Percentiles rank a stretch among this genome's conserved stretches.
Conservation (phyloP, 2,888 invertebrate genomes). For the Caenorhabditis sp. region DNA sequence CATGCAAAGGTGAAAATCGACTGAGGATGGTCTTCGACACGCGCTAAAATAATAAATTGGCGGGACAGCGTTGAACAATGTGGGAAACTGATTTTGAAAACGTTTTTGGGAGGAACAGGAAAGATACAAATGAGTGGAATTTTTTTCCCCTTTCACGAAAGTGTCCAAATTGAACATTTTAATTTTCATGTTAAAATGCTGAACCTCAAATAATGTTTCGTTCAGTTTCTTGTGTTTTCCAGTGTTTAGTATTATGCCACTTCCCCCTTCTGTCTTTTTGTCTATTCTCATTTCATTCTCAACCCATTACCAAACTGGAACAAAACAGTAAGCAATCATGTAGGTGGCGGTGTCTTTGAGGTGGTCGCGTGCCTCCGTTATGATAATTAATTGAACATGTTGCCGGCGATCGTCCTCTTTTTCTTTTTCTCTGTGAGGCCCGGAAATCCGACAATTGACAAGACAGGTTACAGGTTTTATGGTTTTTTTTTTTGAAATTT, state of each 20-base stretch:
- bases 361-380: conserved; percentile 61
- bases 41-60: conserved; percentile 62
- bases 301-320: conserved; percentile 48
- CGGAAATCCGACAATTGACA: conserved; percentile 29
- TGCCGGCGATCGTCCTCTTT: conserved; percentile 31
- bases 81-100: conserved; percentile 45
- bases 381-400: conserved; percentile 63
- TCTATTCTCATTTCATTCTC: not conserved
- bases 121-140: not conserved
- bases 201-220: no score
- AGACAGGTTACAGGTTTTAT: conserved; percentile 10
- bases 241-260: not conserved
- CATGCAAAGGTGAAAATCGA: conserved; percentile 46
- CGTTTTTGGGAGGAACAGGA: not conserved
- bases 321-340: conserved; percentile 67
- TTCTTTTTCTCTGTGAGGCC: conserved; percentile 14
- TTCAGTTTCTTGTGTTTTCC: no score
- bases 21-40: conserved; percentile 32
- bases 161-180: not conserved
- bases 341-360: conserved; percentile 64
- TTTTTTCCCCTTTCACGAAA: not conserved
- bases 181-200: no score
- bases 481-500: not conserved
- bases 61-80: conserved; percentile 45
- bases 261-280: conserved; percentile 6